These are phyloP conservation scores for Rhinella marina DNA, from an alignment of 2,797 vertebrate species.

Conservation along the genomic window DNA sequence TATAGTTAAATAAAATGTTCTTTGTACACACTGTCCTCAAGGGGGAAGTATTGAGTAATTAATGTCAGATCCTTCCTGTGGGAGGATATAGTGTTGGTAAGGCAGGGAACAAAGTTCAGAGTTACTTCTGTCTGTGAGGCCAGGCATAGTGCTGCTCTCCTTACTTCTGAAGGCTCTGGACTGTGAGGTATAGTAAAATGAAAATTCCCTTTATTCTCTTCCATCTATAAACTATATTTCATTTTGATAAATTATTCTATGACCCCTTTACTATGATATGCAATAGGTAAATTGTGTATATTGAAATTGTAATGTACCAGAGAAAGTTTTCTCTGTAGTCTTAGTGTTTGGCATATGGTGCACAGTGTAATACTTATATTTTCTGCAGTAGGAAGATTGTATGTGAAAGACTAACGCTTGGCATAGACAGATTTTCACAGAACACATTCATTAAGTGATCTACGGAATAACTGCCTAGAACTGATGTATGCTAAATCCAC, in stretches of 20 bases:
- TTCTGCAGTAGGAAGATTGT: not conserved
- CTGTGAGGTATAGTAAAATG: not conserved
- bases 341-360: not conserved
- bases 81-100: constrained; percentile 2
- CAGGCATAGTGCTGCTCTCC: not conserved
- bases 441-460: not conserved
- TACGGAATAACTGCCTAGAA: not conserved
- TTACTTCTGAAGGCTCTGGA: constrained; percentile 7
- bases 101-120: constrained; percentile 13
- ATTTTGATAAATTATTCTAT: not conserved
- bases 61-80: not conserved
- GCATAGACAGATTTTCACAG: not conserved
- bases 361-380: not conserved
- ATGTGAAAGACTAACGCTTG: not conserved
- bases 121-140: constrained; percentile 4
- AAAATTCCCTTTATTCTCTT: too few species aligned
- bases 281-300: not conserved
- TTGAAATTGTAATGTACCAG: not conserved
- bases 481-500: not conserved
- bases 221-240: not conserved
- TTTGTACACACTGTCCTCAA: not conserved
- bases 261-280: not conserved
- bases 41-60: constrained; percentile 11
- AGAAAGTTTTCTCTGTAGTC: not conserved
- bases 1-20: not conserved